These are phyloP conservation scores for Sardina pilchardus DNA, from an alignment of 2,113 vertebrate genomes.

Conservation along the genomic window DNA sequence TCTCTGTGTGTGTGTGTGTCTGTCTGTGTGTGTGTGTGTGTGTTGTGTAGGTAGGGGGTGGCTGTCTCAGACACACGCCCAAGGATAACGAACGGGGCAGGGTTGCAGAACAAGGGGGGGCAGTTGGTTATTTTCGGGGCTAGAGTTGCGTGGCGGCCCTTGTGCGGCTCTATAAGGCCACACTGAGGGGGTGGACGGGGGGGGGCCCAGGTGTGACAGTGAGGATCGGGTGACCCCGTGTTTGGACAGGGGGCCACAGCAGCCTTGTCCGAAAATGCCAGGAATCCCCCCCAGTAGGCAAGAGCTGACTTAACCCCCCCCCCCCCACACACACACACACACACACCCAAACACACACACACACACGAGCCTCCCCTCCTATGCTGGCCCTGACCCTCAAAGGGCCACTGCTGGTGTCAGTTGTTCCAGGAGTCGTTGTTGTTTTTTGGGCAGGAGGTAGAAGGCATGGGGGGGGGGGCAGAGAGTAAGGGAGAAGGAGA, in stretches of 20 bases:
- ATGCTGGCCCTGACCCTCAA: constrained; percentile 32
- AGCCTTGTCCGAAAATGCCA: constrained; percentile 60
- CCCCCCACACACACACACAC: constrained; percentile 2
- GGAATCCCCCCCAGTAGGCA: constrained; percentile 60
- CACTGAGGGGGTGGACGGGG: constrained; percentile 28
- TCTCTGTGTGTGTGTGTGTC: constrained; percentile 35
- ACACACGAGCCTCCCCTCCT: neutral
- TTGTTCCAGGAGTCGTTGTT: constrained; percentile 36
- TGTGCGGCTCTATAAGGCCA: constrained; percentile 61
- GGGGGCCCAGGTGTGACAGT: constrained; percentile 65
- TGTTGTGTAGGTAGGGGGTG: constrained; percentile 37
- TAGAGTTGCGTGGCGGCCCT: constrained; percentile 38
- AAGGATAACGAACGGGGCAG: constrained; percentile 61
- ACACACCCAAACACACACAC: neutral
- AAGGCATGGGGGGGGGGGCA: constrained; percentile 5
- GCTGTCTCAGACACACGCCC: constrained; percentile 60
- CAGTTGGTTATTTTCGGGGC: constrained; percentile 63
- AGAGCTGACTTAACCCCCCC: constrained; percentile 34
- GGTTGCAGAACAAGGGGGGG: constrained; percentile 36
- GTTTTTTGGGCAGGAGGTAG: constrained; percentile 32
- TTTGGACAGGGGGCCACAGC: constrained; percentile 63
- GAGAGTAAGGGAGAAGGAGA: constrained; percentile 13
- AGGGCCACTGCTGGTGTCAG: constrained; percentile 44
- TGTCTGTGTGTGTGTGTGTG: constrained; percentile 32
- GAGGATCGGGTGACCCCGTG: constrained; percentile 47